A percentile compares a stretch with the other conserved stretches of the same genome.
phyloP scores from a whole-genome alignment of 1,140 invertebrate species.

The Brachionus rotundiformis region DNA sequence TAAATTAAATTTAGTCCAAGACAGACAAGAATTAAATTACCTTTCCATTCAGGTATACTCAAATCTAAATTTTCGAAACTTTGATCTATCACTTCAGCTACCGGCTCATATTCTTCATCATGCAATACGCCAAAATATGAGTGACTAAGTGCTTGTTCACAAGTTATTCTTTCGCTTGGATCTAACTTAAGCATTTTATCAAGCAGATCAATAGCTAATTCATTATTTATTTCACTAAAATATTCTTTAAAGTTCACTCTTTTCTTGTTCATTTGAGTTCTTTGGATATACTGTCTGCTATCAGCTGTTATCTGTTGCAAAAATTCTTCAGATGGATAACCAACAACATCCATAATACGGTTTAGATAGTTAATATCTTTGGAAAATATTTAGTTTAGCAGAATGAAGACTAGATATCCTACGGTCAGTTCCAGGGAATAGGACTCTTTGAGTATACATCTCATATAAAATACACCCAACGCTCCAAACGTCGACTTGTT shows the following conservation, averaged over 20 bases:
- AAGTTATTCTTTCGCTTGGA: slow-evolving; percentile 92
- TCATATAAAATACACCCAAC: slow-evolving; percentile 98
- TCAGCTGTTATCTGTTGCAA: background rate
- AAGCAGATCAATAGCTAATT: slow-evolving; percentile 91
- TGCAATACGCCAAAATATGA: slow-evolving; percentile 98
- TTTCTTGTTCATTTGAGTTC: slow-evolving; percentile 67
- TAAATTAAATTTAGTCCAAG: no score
- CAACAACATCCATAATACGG: slow-evolving; percentile 93
- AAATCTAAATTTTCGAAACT: background rate
- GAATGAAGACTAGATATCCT: slow-evolving; percentile 70
- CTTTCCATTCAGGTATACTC: background rate
- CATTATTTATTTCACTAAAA: slow-evolving; percentile 50
- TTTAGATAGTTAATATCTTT: slow-evolving; percentile 88
- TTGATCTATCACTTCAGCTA: background rate
- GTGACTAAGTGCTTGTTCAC: slow-evolving; percentile 94
- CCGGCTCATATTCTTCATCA: slow-evolving; percentile 72
- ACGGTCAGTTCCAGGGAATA: slow-evolving; percentile 80
- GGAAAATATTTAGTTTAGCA: background rate
- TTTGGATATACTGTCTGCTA: slow-evolving; percentile 58
- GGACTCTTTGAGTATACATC: slow-evolving; percentile 95
- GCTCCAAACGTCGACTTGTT: slow-evolving; percentile 80
- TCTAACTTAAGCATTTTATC: slow-evolving; percentile 98
- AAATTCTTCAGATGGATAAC: slow-evolving; percentile 73
- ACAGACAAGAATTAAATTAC: background rate
- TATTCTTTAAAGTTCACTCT: slow-evolving; percentile 3